Evolutionary conservation across 2,888 invertebrate species (phyloP).

Genomic region (Pseudococcus longispinus): DNA sequence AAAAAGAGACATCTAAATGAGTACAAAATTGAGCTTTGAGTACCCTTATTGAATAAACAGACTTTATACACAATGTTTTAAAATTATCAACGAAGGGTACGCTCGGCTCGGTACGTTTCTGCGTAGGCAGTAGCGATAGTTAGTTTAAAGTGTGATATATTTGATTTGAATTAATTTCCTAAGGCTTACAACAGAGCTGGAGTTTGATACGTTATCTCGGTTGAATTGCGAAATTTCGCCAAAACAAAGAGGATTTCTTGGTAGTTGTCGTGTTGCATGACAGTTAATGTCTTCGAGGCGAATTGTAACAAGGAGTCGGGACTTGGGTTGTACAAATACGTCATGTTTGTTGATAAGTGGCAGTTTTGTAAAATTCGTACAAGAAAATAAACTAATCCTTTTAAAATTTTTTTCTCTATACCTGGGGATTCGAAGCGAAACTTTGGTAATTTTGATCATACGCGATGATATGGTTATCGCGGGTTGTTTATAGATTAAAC

Average conservation of each 20-base stretch:
- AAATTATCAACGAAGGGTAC: background rate
- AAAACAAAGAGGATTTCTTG: conserved; percentile 19
- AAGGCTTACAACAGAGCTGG: background rate
- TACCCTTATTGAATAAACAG: background rate
- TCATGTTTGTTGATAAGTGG: conserved; percentile 34
- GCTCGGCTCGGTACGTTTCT: background rate
- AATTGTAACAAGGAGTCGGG: background rate
- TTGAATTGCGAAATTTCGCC: conserved; percentile 1
- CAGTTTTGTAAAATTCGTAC: background rate
- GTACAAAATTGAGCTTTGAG: background rate
- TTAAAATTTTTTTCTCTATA: background rate
- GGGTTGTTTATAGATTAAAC: no score
- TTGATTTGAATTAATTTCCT: conserved; percentile 31
- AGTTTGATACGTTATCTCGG: conserved; percentile 13
- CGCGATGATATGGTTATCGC: no score
- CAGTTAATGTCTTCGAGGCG: conserved; percentile 27
- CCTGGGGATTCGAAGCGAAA: background rate
- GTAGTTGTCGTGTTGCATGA: conserved; percentile 24
- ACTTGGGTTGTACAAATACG: background rate
- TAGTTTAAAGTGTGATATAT: conserved; percentile 20
- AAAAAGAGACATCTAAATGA: background rate
- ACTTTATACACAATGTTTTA: background rate
- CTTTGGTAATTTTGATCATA: background rate
- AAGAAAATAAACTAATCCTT: conserved; percentile 11
- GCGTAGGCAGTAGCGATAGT: background rate